Evolutionary conservation across 2,888 invertebrate genomes (phyloP).

Genomic region (Gymnocheta viridis): DNA sequence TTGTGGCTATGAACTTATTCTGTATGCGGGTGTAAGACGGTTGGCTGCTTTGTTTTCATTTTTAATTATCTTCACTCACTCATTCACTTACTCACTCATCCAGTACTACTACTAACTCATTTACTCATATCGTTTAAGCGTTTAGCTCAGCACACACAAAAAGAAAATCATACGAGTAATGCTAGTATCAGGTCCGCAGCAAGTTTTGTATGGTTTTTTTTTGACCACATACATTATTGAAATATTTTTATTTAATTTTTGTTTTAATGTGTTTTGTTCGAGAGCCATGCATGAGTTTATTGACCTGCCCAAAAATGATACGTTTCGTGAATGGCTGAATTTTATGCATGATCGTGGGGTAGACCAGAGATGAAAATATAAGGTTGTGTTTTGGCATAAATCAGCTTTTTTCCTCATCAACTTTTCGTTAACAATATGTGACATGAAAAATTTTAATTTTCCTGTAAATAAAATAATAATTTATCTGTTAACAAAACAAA

Average conservation of each 20-base stretch:
- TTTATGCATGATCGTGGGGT: not conserved
- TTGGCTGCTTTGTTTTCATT: slow-evolving; percentile 3
- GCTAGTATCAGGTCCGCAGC: slow-evolving; percentile 76
- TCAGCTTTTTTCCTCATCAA: too few species aligned
- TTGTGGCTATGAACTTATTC: not conserved
- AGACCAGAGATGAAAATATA: too few species aligned
- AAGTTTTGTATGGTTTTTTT: slow-evolving; percentile 18
- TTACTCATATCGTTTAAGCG: not conserved
- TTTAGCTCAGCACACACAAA: slow-evolving; percentile 24
- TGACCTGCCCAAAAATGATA: slow-evolving; percentile 49
- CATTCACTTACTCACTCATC: not conserved
- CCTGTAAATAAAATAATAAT: too few species aligned
- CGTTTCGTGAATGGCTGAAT: not conserved
- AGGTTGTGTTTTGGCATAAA: too few species aligned
- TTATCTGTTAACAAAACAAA: too few species aligned
- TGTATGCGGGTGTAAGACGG: not conserved
- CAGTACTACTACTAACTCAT: too few species aligned
- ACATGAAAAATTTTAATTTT: too few species aligned
- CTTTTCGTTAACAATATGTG: too few species aligned
- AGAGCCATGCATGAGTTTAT: slow-evolving; percentile 13
- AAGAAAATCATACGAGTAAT: slow-evolving; percentile 79
- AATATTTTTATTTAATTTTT: slow-evolving; percentile 20
- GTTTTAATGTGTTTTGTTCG: not conserved
- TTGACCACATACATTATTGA: slow-evolving; percentile 8
- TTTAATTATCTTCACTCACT: not conserved